Evolutionary conservation across 2,113 vertebrate genomes (phyloP), one percentile per base, ranked within the genome.

Genomic region (Pollachius pollachius): DNA sequence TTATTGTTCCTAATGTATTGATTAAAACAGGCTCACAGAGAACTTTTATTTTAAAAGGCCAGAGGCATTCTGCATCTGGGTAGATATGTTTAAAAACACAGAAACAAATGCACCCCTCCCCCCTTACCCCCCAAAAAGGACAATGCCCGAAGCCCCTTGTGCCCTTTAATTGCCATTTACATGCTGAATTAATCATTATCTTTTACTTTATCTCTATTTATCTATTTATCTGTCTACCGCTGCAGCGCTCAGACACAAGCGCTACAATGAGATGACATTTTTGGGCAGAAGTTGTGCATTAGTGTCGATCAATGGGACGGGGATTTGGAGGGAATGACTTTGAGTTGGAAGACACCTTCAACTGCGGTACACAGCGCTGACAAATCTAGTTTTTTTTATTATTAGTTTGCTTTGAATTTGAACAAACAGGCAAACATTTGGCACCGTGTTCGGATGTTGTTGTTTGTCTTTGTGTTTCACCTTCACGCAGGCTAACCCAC

Each of bases 81-180:
- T 41, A 7, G 5, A 41, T 41, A 41, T 41, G 37, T 41, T 41
- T 2, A 41, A 41, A 41, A 7, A 3, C 37, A 7, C 34, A 37
- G 7, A 41, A 41, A 41, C 37, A 2, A 41, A 41, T 90, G n/a
- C n/a, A n/a, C n/a, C n/a, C n/a, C n/a, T n/a, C n/a, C 88, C 90
- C 89, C 81, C 79, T 84, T 87, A 89, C 89, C 92, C 88, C 88
- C 89, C 93, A 79, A 84, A 86, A 88, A 83, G 90, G 94, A 92
- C 92, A 87, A 19, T 85, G 93, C 94, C 94, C 89, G 90, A 88
- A 91, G 94, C 92, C 74, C 81, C 81, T 57, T 77, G 25, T 92
- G 93, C 92, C 93, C 94, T 95, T 94, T 94, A 94, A 94, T 93
- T 92, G 88, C 92, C 94, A 94, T 94, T 94, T 94, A 92, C 92